Percentiles rank a stretch among this genome's conserved stretches.
These are phyloP conservation scores for Podabrus alpinus DNA, from an alignment of 2,888 invertebrate species.

Conservation along the genomic window DNA sequence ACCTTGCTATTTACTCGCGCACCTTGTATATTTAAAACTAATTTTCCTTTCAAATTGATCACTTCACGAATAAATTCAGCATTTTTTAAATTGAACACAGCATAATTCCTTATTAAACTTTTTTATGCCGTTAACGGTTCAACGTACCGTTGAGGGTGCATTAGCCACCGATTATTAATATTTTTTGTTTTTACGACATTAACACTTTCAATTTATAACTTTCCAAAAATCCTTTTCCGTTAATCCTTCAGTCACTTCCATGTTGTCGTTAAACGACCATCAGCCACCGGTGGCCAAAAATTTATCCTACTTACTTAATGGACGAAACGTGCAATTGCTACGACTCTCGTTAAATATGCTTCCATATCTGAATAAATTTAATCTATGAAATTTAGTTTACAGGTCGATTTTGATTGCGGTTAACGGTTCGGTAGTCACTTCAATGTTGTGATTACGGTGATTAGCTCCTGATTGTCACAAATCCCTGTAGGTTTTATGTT, in stretches of 20 bases:
- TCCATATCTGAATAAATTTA: background rate
- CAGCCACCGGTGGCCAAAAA: too few species aligned
- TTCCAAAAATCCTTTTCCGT: too few species aligned
- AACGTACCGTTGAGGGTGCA: background rate
- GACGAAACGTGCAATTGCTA: too few species aligned
- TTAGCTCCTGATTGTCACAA: background rate
- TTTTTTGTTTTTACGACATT: too few species aligned
- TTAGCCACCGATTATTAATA: background rate
- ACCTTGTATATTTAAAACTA: background rate
- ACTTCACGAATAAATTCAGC: background rate
- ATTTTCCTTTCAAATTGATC: background rate
- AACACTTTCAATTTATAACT: too few species aligned
- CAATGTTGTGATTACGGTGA: background rate
- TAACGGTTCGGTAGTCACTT: background rate
- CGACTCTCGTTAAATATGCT: too few species aligned
- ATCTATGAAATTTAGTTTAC: background rate
- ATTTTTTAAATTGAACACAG: background rate
- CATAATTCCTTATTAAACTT: background rate
- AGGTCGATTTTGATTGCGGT: background rate
- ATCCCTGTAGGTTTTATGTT: background rate
- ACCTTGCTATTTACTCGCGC: conserved; percentile 9
- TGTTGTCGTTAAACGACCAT: background rate
- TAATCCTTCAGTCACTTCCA: background rate
- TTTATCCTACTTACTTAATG: too few species aligned
- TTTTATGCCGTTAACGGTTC: background rate